Evolutionary conservation across 2,888 invertebrate genomes (phyloP), one percentile per base, ranked within the genome.

Genomic region (Eurytoma californica): DNA sequence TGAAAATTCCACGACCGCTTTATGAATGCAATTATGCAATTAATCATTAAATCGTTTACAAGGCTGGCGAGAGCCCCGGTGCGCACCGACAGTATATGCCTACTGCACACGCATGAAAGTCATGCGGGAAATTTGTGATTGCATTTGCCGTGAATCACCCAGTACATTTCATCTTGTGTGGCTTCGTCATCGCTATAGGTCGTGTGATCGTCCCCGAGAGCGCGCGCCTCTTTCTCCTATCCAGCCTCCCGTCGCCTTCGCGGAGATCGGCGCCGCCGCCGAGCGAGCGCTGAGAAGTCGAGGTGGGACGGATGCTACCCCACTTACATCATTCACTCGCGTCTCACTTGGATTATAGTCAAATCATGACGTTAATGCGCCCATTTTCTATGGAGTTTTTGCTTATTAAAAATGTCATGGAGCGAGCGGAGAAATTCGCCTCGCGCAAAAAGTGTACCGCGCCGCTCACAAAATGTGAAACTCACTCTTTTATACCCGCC

Each of bases 311-410:
- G 51, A 70, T 65, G 70, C 67, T 75, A 80, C 66, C 78, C 80
- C 72, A 80, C 77, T 81, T 81, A 68, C 65, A 76, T 78, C 72
- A 76, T 76, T 79, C 72, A 75, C 67, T 76, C 28, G 69, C 60
- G 60, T 77, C 70, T 74, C 20, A 49, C 61, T 66, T 57, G 66
- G 60, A 80, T 80, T 80, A 74, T 61, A 72, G 70, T 70, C 80
- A 70, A 80, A 80, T 80, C 80, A 80, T 77, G 77, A 77, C 80
- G 77, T 76, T 80, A 80, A 80, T 74, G 80, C 61, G 67, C 53
- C 66, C 51, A 66, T 75, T 79, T 74, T 66, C 75, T 66, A 67
- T 61, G 13, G 65, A 60, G 53, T 74, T 73, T 69, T 77, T 77
- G 72, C 73, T 77, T 77, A 77, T 80, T 77, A 74, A 77, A 77